Evolutionary conservation across 2,113 vertebrate species (phyloP), one percentile per base, ranked within the genome.

Genomic region (Peromyscus californicus): DNA sequence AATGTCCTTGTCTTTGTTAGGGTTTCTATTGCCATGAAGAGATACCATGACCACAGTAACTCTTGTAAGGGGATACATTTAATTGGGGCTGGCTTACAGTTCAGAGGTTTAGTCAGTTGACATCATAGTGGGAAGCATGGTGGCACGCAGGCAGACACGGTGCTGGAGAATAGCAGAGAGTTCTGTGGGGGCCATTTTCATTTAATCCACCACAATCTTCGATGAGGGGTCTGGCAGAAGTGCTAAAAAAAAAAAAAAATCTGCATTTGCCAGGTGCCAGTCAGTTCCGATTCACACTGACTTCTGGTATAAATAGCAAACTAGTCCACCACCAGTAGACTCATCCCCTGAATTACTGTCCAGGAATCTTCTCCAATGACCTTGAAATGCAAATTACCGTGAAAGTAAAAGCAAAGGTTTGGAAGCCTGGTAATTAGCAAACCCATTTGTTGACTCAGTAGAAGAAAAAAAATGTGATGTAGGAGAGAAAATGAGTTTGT

Each of bases 401-500:
- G 45, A 92, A 72, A 17, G 36, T 31, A 87, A 54, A 76, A 69
- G 72, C 65, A 36, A 72, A 69, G 75, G 42, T 54, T 74, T 54
- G 24, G 51, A 90, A 76, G 33, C 48, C 57, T 84, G 57, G 76
- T 76, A 84, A 59, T 95, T 95, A 96, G 75, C 65, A 82, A 88
- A 84, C 57, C 93, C 84, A n/a, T 92, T 94, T 96, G 78, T 90
- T 88, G 95, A 80, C 70, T 90, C 87, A 22, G 57, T 26, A 86
- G 91, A 88, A 63, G 10, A 19, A 93, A 86, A 93, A 86, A 79
- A 80, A 54, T 61, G 93, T 96, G 82, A 57, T 42, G 13, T 42
- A 69, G 76, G 95, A 75, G 45, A 91, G 36, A 90, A 88, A 95
- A 96, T 26, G 9, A 26, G 61, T 78, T 90, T 86, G 74, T 86